These are phyloP conservation scores for Siniperca undulata DNA, from an alignment of 2,797 vertebrate species.

Conservation along the genomic window DNA sequence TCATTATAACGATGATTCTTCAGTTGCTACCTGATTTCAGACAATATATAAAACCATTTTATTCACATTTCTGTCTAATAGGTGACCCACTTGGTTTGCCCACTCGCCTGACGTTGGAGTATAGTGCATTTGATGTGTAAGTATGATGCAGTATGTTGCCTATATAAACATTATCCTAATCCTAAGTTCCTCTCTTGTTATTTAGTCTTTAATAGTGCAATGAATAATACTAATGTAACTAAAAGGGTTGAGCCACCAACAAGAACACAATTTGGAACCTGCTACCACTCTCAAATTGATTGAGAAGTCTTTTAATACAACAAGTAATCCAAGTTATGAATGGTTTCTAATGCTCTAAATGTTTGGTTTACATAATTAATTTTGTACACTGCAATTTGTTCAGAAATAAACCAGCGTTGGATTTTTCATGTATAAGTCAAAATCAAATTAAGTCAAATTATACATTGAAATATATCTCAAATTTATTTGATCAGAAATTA, in stretches of 20 bases:
- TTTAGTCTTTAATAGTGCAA: background rate
- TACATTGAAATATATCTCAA: background rate
- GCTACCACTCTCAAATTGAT: background rate
- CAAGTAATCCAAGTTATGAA: background rate
- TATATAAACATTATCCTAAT: background rate
- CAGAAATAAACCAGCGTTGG: background rate
- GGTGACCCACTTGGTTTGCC: slow-evolving; percentile 95
- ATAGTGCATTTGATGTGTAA: slow-evolving; percentile 97
- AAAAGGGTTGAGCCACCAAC: background rate
- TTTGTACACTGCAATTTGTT: background rate
- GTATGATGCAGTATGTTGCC: slow-evolving; percentile 68
- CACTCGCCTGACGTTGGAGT: slow-evolving; percentile 95
- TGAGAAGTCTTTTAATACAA: background rate
- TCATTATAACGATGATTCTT: background rate
- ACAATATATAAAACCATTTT: background rate
- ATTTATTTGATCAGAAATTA: no score
- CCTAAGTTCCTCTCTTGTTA: background rate
- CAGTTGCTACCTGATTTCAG: background rate
- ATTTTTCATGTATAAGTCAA: background rate
- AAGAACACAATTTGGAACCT: background rate
- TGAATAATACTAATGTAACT: background rate
- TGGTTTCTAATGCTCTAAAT: background rate
- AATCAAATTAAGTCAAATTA: background rate
- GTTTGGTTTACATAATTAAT: background rate
- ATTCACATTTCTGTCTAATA: slow-evolving; percentile 41